A percentile compares a stretch with the other conserved stretches of the same genome.
These are phyloP conservation scores for Orthosia cruda DNA, from an alignment of 2,888 invertebrate species.

Conservation along the genomic window DNA sequence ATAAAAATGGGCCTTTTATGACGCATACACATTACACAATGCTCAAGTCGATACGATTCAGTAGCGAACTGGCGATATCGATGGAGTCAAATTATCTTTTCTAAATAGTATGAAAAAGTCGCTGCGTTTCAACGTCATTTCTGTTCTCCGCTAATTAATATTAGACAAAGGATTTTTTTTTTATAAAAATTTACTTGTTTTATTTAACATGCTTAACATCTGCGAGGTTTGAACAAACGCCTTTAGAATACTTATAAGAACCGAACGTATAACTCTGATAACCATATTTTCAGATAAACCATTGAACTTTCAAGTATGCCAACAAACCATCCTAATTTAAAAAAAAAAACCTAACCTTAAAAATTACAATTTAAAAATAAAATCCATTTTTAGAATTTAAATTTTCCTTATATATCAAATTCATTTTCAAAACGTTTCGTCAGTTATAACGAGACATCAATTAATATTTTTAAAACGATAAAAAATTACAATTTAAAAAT, in stretches of 20 bases:
- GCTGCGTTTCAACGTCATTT: no score
- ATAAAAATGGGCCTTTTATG: no score
- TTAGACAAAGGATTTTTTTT: no score
- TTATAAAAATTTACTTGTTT: no score
- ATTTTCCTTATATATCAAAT: slow-evolving; percentile 30
- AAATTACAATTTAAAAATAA: slow-evolving; percentile 52
- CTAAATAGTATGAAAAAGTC: no score
- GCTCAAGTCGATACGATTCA: no score
- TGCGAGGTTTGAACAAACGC: neutral
- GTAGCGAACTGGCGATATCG: no score
- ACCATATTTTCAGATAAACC: neutral
- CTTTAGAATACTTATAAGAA: neutral
- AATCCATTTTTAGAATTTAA: slow-evolving; percentile 25
- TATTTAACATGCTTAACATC: neutral
- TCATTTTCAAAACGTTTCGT: slow-evolving; percentile 39
- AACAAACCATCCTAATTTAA: slow-evolving; percentile 34
- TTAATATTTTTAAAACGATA: slow-evolving; percentile 37
- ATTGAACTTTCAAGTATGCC: slow-evolving; percentile 31
- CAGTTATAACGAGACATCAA: slow-evolving; percentile 33
- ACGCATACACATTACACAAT: no score
- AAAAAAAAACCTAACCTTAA: slow-evolving; percentile 51
- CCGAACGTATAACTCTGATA: neutral
- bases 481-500: slow-evolving; percentile 42
- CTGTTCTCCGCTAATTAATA: no score
- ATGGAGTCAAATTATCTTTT: no score